Evolutionary conservation across 2,888 invertebrate genomes (phyloP).

Genomic region (Cheiracanthium punctorium): DNA sequence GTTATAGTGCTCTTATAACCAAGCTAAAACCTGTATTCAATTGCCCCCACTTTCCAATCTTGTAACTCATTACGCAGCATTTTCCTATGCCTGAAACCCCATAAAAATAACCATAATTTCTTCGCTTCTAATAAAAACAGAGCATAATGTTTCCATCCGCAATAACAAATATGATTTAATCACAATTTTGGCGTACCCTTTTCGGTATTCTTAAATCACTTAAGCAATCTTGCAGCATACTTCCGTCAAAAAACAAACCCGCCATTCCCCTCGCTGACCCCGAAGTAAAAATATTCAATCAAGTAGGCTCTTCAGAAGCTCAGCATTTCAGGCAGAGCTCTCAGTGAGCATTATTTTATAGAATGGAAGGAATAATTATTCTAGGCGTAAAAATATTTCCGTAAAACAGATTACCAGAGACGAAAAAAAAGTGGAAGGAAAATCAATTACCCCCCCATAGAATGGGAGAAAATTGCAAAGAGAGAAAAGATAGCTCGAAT

Average conservation of each 20-base stretch:
- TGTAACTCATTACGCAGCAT: too few relatives aligned
- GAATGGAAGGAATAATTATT: conserved; percentile 39
- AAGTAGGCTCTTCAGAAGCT: not conserved
- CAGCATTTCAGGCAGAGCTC: not conserved
- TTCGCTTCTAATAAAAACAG: too few relatives aligned
- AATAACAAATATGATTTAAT: not conserved
- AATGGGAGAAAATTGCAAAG: conserved; percentile 31
- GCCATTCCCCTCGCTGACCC: not conserved
- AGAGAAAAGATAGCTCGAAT: conserved; percentile 34
- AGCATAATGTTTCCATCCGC: too few relatives aligned
- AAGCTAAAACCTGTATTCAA: too few relatives aligned
- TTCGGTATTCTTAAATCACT: not conserved
- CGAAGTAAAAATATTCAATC: not conserved
- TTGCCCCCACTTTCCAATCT: too few relatives aligned
- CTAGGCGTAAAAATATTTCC: conserved; percentile 38
- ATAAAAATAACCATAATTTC: too few relatives aligned
- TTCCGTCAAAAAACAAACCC: not conserved
- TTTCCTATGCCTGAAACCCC: too few relatives aligned
- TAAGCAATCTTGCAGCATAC: too few relatives aligned
- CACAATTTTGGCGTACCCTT: not conserved
- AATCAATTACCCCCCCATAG: conserved; percentile 49
- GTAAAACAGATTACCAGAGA: conserved; percentile 35
- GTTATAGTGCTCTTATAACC: too few relatives aligned
- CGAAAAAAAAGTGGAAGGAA: conserved; percentile 12
- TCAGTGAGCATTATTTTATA: not conserved